Percentiles rank a stretch among this genome's conserved stretches.
Evolutionary conservation across 2,888 invertebrate genomes (phyloP).

Genomic region (Psococerastis gibbosa): DNA sequence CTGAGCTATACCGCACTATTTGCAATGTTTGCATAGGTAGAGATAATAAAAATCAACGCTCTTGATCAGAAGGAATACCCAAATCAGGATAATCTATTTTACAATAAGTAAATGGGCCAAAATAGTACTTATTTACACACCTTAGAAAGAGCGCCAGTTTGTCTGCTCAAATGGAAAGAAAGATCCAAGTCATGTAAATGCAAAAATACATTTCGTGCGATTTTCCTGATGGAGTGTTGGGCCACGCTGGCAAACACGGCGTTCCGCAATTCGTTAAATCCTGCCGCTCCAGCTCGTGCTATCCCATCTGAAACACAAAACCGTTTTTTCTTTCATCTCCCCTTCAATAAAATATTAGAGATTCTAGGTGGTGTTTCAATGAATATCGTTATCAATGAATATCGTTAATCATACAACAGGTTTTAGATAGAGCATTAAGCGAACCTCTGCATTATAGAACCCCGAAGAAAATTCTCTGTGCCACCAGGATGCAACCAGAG

Average conservation of each 20-base stretch:
- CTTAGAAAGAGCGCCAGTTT: slow-evolving; percentile 90
- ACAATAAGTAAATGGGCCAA: background rate
- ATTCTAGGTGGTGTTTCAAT: no score
- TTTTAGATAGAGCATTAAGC: no score
- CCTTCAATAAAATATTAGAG: no score
- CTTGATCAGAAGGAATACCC: background rate
- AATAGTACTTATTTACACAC: slow-evolving; percentile 26
- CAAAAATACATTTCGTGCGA: slow-evolving; percentile 86
- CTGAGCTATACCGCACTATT: slow-evolving; percentile 3
- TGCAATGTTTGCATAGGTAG: no score
- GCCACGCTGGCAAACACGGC: slow-evolving; percentile 97
- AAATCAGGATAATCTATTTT: slow-evolving; percentile 7
- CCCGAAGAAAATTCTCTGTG: no score
- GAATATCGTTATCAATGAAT: no score
- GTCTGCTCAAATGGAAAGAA: slow-evolving; percentile 78
- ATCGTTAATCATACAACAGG: no score
- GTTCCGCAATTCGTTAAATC: slow-evolving; percentile 90
- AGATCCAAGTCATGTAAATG: slow-evolving; percentile 92
- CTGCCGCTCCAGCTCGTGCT: slow-evolving; percentile 74
- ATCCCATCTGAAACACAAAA: slow-evolving; percentile 56
- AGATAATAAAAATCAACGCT: no score
- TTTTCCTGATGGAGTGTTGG: slow-evolving; percentile 84
- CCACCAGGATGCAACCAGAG: no score
- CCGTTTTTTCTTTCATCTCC: no score
- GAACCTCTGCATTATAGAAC: no score